These are phyloP conservation scores for Crocuta crocuta DNA, from an alignment of 2,113 vertebrate genomes.

Conservation along the genomic window DNA sequence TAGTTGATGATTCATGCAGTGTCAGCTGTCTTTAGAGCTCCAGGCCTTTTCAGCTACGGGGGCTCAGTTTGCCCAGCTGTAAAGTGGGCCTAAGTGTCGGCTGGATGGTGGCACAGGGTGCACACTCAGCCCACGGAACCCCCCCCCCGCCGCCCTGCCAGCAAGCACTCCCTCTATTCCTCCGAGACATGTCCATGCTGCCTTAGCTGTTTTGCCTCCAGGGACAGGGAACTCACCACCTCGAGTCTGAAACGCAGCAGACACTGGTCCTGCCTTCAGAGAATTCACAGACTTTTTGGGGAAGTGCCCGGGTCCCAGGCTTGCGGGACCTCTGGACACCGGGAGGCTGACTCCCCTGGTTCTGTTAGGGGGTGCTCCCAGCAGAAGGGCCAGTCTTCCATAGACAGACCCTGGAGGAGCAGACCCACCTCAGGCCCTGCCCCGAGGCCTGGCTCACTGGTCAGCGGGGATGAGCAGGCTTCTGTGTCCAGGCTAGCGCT, in stretches of 20 bases:
- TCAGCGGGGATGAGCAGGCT: neutral
- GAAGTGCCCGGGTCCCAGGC: neutral
- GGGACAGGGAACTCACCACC: neutral
- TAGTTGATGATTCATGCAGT: rapidly evolving
- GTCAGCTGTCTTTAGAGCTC: neutral
- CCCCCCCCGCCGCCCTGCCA: too few relatives aligned
- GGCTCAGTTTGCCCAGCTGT: neutral
- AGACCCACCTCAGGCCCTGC: neutral
- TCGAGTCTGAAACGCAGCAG: neutral
- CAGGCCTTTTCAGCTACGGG: neutral
- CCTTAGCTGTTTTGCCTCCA: neutral
- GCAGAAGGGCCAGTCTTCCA: neutral
- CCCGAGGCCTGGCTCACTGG: neutral
- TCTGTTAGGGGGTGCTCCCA: neutral
- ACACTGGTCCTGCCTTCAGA: neutral
- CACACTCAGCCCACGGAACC: too few relatives aligned
- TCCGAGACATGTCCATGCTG: neutral
- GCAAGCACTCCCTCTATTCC: too few relatives aligned
- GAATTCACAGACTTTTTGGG: rapidly evolving
- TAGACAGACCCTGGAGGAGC: neutral
- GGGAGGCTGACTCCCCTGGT: neutral
- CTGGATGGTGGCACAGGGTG: neutral
- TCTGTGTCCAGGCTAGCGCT: neutral
- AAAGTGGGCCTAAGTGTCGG: neutral
- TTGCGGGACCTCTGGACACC: rapidly evolving